A percentile compares a stretch with the other conserved stretches of the same genome.
Evolutionary conservation across 2,888 invertebrate genomes (phyloP).

Genomic region (Cantharis rufa): DNA sequence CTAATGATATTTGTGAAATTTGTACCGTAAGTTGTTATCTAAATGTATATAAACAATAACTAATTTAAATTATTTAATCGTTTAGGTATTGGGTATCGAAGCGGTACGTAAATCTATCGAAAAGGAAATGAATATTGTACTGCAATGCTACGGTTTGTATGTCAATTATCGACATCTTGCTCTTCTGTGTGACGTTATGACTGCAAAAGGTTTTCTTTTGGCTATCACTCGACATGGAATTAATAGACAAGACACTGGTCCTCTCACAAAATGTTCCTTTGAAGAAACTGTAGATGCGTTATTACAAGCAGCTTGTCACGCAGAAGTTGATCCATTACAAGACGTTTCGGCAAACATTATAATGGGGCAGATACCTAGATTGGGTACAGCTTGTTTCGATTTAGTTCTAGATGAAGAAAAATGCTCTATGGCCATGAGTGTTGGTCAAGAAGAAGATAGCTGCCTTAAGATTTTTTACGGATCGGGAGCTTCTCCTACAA

Average conservation of each 20-base stretch:
- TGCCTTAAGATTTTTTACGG: slow-evolving; percentile 83
- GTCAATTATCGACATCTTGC: slow-evolving; percentile 99
- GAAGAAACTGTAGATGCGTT: slow-evolving; percentile 99
- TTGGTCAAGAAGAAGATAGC: slow-evolving; percentile 79
- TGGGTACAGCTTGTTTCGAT: slow-evolving; percentile 98
- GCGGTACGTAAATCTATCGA: slow-evolving; percentile 99
- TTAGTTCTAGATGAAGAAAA: slow-evolving; percentile 96
- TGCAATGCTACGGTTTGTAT: slow-evolving; percentile 99
- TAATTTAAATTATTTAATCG: not conserved
- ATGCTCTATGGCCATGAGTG: slow-evolving; percentile 97
- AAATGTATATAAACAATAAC: not conserved
- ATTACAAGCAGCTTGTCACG: slow-evolving; percentile 97
- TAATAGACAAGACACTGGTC: slow-evolving; percentile 97
- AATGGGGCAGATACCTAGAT: slow-evolving; percentile 95
- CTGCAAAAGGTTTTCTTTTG: slow-evolving; percentile 99
- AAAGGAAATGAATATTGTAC: slow-evolving; percentile 97
- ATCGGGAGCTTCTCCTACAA: slow-evolving; percentile 70
- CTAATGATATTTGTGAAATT: slow-evolving; percentile 99
- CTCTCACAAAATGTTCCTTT: slow-evolving; percentile 99
- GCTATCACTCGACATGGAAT: slow-evolving; percentile 99
- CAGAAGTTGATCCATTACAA: slow-evolving; percentile 97
- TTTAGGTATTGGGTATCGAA: slow-evolving; percentile 89
- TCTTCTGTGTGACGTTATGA: slow-evolving; percentile 99
- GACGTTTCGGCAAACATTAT: slow-evolving; percentile 99
- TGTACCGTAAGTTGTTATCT: slow-evolving; percentile 69